These are phyloP conservation scores for Phania funesta DNA, from an alignment of 2,888 invertebrate genomes.

Conservation along the genomic window DNA sequence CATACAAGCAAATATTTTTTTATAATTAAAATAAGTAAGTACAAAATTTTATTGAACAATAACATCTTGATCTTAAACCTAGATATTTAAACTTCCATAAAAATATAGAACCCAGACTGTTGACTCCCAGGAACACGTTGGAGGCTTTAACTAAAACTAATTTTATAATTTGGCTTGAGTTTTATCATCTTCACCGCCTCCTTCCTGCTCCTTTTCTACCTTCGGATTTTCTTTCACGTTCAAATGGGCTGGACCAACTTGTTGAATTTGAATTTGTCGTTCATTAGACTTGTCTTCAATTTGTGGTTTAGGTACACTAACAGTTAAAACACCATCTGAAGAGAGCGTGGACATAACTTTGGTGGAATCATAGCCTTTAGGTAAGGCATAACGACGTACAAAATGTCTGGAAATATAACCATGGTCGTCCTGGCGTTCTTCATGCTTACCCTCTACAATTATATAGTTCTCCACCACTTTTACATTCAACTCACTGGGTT, in stretches of 20 bases:
- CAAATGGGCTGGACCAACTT: constrained; percentile 83
- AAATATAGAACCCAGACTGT: not conserved
- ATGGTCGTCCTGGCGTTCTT: constrained; percentile 86
- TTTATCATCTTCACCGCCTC: constrained; percentile 12
- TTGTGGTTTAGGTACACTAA: constrained; percentile 84
- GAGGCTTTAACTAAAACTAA: not conserved
- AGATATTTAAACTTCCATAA: no score
- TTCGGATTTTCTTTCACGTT: constrained; percentile 80
- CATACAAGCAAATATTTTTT: no score
- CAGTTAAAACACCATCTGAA: constrained; percentile 86
- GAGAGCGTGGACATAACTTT: constrained; percentile 87
- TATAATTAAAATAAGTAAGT: no score
- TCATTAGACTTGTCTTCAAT: constrained; percentile 78
- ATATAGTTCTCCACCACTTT: constrained; percentile 87
- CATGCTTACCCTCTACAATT: constrained; percentile 88
- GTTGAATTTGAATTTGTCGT: constrained; percentile 83
- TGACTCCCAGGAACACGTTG: not conserved
- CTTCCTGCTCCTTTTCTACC: constrained; percentile 23
- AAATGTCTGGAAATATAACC: constrained; percentile 88
- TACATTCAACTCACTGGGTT: constrained; percentile 88
- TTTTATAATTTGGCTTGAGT: not conserved
- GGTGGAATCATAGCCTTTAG: constrained; percentile 87
- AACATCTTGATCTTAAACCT: no score
- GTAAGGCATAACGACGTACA: constrained; percentile 87
- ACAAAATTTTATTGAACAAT: no score